phyloP scores from a whole-genome alignment of 2,113 vertebrate genomes.

The Turdus rufiventris region DNA sequence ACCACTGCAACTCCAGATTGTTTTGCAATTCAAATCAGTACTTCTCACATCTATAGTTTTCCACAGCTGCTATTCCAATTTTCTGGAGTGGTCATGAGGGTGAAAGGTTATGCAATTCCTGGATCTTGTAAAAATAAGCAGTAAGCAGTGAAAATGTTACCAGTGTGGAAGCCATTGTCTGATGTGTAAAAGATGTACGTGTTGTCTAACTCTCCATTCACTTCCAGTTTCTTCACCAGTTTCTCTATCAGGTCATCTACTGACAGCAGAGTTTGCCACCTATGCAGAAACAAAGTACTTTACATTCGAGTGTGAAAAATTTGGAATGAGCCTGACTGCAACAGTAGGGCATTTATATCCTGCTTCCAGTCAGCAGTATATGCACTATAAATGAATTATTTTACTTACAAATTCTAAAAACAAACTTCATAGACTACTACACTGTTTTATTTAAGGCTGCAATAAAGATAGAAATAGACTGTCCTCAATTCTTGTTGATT shows the following conservation, averaged over 20 bases:
- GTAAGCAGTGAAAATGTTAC: constrained; percentile 62
- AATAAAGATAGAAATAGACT: neutral
- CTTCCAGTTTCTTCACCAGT: constrained; percentile 84
- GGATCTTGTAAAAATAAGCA: neutral
- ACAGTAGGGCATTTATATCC: neutral
- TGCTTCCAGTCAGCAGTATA: neutral
- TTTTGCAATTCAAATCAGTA: neutral
- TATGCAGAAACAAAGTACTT: constrained; percentile 41
- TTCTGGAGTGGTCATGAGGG: neutral
- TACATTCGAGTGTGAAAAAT: neutral
- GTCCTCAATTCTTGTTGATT: neutral
- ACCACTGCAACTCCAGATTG: neutral
- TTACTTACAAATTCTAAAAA: neutral
- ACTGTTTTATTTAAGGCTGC: neutral
- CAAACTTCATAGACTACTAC: neutral
- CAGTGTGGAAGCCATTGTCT: constrained; percentile 96
- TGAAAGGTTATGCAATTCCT: neutral
- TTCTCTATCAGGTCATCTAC: constrained; percentile 96
- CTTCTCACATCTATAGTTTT: neutral
- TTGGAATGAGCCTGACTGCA: neutral
- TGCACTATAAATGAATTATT: neutral
- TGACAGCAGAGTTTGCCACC: constrained; percentile 95
- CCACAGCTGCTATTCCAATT: neutral
- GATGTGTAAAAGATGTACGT: constrained; percentile 96
- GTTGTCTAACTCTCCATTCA: constrained; percentile 83